Percentiles rank a stretch among this genome's conserved stretches.
Conservation (phyloP, 2,113 vertebrate species). For the Halcyon malimbica region DNA sequence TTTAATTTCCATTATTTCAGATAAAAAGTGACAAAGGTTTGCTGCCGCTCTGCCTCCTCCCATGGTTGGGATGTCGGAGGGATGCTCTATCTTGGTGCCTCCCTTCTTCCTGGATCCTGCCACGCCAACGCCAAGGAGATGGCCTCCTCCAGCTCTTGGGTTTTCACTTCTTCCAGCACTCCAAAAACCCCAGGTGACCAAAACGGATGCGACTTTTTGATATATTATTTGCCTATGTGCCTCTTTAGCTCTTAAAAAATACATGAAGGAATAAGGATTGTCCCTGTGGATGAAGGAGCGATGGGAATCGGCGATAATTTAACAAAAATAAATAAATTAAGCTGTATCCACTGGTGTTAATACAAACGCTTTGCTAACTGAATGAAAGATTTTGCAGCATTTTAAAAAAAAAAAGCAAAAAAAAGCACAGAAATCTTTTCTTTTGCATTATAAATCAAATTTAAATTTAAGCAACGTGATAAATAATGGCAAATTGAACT, state of each 20-base stretch:
- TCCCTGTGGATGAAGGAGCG: constrained; percentile 54
- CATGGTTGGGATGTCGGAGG: rapidly evolving
- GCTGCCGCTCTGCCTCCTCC: not conserved
- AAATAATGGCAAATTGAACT: constrained; percentile 76
- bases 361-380: constrained; percentile 66
- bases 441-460: constrained; percentile 56
- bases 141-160: not conserved
- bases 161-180: not conserved
- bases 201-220: not conserved
- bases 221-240: constrained; percentile 2
- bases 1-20: not conserved
- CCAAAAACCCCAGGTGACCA: not conserved
- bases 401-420: not conserved
- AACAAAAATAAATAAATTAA: constrained; percentile 71
- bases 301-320: constrained; percentile 65
- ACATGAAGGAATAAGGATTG: constrained; percentile 50
- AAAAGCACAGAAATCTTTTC: constrained; percentile 61
- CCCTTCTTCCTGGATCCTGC: not conserved
- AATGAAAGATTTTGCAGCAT: constrained; percentile 72
- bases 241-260: constrained; percentile 68
- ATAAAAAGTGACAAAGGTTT: not conserved
- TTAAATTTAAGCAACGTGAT: constrained; percentile 68
- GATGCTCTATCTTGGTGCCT: not conserved
- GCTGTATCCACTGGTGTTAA: constrained; percentile 57
- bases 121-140: not conserved